Percentiles rank a stretch among this genome's conserved stretches.
Conservation (phyloP, 2,113 vertebrate genomes). For the Oxyura jamaicensis region DNA sequence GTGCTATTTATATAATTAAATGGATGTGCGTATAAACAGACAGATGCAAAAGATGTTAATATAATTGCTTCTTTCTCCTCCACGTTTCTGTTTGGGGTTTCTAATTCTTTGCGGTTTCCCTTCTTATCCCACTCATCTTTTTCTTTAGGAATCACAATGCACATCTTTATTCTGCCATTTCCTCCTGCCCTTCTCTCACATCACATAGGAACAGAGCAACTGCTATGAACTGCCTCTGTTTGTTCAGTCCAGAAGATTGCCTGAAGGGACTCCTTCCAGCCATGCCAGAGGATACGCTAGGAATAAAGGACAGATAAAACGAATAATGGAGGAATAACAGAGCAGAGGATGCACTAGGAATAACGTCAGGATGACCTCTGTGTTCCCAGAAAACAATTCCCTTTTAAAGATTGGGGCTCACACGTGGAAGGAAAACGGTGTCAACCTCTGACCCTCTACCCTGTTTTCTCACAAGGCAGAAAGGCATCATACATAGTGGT, state of each 20-base stretch:
- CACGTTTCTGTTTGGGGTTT: neutral
- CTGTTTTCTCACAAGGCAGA: neutral
- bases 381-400: neutral
- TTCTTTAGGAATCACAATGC: neutral
- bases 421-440: neutral
- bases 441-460: neutral
- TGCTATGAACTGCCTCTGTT: neutral
- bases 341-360: neutral
- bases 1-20: neutral
- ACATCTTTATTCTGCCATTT: neutral
- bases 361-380: neutral
- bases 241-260: neutral
- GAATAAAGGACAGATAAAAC: neutral
- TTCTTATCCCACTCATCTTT: neutral
- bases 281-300: neutral
- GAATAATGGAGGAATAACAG: neutral
- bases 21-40: neutral
- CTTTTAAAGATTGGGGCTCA: neutral
- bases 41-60: neutral
- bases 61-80: neutral
- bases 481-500: accelerated
- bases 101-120: neutral
- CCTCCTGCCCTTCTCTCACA: neutral
- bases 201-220: neutral
- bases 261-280: neutral